Percentiles rank a stretch among this genome's conserved stretches.
Evolutionary conservation across 1,140 invertebrate genomes (phyloP).

Genomic region (Philopotamus ludificatus): DNA sequence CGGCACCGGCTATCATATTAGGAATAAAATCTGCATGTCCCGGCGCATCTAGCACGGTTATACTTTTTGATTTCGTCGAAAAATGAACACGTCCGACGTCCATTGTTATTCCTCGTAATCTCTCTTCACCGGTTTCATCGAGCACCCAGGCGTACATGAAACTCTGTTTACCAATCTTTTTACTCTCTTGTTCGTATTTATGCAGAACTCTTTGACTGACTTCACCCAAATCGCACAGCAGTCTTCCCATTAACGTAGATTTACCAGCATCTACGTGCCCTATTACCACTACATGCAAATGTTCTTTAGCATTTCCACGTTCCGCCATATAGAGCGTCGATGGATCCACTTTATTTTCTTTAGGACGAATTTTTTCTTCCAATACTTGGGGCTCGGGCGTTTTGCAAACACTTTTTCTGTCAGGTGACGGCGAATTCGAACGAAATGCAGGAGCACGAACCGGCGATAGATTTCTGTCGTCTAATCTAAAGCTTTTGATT

Average conservation of each 20-base stretch:
- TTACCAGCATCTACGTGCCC: slow-evolving; percentile 99
- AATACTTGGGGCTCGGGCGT: slow-evolving; percentile 45
- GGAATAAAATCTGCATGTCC: slow-evolving; percentile 99
- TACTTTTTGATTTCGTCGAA: slow-evolving; percentile 82
- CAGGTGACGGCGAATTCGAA: slow-evolving; percentile 64
- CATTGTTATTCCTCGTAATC: slow-evolving; percentile 89
- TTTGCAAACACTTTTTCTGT: slow-evolving; percentile 53
- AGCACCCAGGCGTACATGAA: slow-evolving; percentile 99
- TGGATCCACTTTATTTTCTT: slow-evolving; percentile 59
- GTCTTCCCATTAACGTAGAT: slow-evolving; percentile 94
- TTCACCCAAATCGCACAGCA: slow-evolving; percentile 86
- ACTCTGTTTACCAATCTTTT: slow-evolving; percentile 96
- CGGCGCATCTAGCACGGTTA: slow-evolving; percentile 92
- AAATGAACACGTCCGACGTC: slow-evolving; percentile 93
- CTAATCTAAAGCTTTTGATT: slow-evolving; percentile 54
- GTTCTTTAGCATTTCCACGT: slow-evolving; percentile 73
- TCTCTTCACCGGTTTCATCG: slow-evolving; percentile 98
- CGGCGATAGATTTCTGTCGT: slow-evolving; percentile 42
- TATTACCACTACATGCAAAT: slow-evolving; percentile 92
- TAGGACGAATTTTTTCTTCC: slow-evolving; percentile 49
- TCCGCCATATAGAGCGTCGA: slow-evolving; percentile 69
- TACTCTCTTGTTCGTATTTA: slow-evolving; percentile 97
- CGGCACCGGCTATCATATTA: slow-evolving; percentile 97
- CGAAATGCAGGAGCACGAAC: slow-evolving; percentile 53
- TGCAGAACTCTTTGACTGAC: slow-evolving; percentile 91